Evolutionary conservation across 2,888 invertebrate species (phyloP), one percentile per base, ranked within the genome.

Genomic region (Conops quadrifasciatus): DNA sequence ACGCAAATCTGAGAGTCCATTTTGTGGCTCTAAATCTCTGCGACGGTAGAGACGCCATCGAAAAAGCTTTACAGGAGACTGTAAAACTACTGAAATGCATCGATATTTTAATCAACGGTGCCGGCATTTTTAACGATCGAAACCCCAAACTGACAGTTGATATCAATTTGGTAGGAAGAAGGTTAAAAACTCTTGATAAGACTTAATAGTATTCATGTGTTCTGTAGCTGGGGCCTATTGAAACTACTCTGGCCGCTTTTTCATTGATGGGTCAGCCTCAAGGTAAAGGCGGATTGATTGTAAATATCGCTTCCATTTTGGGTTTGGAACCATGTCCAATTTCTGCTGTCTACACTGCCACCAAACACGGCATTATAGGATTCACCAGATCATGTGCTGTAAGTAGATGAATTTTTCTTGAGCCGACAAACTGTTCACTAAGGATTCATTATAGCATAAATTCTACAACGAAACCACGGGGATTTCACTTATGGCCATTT

Each of bases 141-240:
- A 72, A 76, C 15, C 63, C 81, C 21, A 79, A 83, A 7, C 70
- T 80, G 51, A 80, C 81, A 16, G 80, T 85, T 26, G 76, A 80
- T 47, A 79, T 84, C 2, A 84, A 87, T 67, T 88, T 91, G 76
- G 89, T 91, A 87, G n/a, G n/a, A n/a, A n/a, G n/a, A n/a, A n/a
- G n/a, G n/a, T n/a, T n/a, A n/a, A n/a, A n/a, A n/a, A n/a, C n/a
- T n/a, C n/a, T n/a, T n/a, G n/a, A n/a, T n/a, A n/a, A n/a, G n/a
- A n/a, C n/a, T n/a, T n/a, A n/a, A n/a, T n/a, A n/a, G n/a, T n/a
- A n/a, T n/a, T n/a, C n/a, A n/a, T n/a, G n/a, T 9, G 9, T 82
- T 36, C 73, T 83, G 74, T 80, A 79, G 71, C 81, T 79, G 7
- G 87, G 85, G 16, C 58, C 85, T 26, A 83, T 84, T 24, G 83